These are phyloP conservation scores for Casuarius casuarius DNA, from an alignment of 2,113 vertebrate species.

Conservation along the genomic window DNA sequence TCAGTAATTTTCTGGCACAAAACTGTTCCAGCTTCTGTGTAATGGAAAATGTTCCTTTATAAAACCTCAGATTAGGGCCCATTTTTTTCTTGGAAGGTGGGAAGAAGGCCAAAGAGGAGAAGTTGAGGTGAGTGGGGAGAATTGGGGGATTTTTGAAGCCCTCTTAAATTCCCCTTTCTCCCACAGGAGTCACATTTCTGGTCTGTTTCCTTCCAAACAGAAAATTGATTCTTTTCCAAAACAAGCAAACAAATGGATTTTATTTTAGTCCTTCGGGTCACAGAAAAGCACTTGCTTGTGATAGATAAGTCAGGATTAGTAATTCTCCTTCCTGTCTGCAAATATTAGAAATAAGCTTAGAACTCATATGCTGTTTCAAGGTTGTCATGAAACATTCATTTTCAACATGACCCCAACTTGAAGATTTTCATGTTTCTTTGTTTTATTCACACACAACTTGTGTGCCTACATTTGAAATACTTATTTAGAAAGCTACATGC, in stretches of 20 bases:
- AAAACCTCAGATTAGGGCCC: neutral
- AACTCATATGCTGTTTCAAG: neutral
- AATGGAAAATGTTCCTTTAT: neutral
- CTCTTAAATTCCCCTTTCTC: constrained; percentile 9
- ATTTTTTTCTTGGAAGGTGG: neutral
- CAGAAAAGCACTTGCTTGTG: neutral
- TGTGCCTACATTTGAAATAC: neutral
- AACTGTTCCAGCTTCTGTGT: neutral
- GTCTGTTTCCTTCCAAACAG: neutral
- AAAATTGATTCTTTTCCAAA: neutral
- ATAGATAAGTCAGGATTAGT: neutral
- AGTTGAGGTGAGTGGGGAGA: neutral
- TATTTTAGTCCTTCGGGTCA: neutral
- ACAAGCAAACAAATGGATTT: neutral
- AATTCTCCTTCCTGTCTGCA: constrained; percentile 9
- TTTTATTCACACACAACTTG: neutral
- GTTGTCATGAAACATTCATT: neutral
- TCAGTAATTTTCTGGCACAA: neutral
- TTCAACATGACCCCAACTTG: neutral
- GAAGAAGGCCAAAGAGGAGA: neutral
- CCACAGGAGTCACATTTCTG: neutral
- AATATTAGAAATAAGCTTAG: neutral
- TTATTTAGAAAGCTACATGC: neutral
- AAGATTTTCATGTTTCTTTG: neutral
- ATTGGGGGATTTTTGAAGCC: neutral